These are phyloP conservation scores for Myxocyprinus asiaticus DNA, from an alignment of 2,113 vertebrate species.

Conservation along the genomic window DNA sequence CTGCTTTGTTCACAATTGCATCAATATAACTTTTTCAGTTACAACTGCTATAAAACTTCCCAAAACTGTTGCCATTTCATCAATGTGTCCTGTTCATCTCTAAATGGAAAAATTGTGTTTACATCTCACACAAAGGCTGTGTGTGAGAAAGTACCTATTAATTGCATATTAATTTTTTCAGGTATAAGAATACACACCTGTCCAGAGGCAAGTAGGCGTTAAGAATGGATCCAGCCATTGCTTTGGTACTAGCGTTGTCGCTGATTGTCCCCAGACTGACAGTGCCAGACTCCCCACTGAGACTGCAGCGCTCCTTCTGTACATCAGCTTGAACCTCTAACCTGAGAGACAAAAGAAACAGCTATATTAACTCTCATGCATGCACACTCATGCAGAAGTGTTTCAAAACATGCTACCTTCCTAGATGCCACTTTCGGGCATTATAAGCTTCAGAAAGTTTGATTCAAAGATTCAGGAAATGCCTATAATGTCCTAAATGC, in stretches of 20 bases:
- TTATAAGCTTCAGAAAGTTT: neutral
- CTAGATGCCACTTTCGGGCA: no score
- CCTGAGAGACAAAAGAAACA: constrained; percentile 64
- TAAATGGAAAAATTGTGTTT: no score
- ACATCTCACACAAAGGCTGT: no score
- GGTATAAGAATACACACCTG: constrained; percentile 73
- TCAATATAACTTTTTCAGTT: no score
- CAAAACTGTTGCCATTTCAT: no score
- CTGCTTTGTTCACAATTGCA: no score
- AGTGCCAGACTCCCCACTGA: constrained; percentile 95
- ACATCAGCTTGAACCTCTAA: constrained; percentile 97
- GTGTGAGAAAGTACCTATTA: no score
- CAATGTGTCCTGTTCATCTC: no score
- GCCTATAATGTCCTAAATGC: neutral
- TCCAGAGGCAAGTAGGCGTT: constrained; percentile 92
- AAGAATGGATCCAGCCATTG: constrained; percentile 97
- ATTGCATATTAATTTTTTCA: neutral
- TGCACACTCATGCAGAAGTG: neutral
- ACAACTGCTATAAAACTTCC: no score
- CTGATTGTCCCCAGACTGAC: constrained; percentile 95
- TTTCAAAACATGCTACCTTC: neutral
- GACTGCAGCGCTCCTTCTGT: constrained; percentile 94
- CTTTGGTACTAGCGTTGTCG: constrained; percentile 97
- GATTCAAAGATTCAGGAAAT: neutral
- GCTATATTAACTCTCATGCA: neutral